Evolutionary conservation across 1,140 invertebrate species (phyloP), one percentile per base, ranked within the genome.

Genomic region (Drosophila obscura): DNA sequence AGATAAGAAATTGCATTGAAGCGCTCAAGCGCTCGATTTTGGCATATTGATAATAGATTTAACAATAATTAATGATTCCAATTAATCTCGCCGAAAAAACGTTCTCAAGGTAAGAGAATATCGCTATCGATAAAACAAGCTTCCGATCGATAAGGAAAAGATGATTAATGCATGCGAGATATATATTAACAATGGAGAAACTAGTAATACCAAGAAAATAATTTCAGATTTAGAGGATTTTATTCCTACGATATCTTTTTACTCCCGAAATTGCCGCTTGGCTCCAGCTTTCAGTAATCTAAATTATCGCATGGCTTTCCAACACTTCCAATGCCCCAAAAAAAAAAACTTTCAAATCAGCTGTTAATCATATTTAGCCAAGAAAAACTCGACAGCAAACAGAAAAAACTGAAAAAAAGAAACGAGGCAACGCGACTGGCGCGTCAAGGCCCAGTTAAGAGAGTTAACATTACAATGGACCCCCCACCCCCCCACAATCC

Each of bases 361-460:
- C 74, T 66, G 82, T 75, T 87, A 77, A 87, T 87, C 74, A 82
- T 64, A 71, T 51, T 41, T 39, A 31, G 26, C 50, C 66, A 58
- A 63, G 51, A 48, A 62, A 58, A 59, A 64, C 48, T 46, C 15
- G 15, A 67, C 81, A 35, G 74, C 41, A 80, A 60, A 74, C 49
- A 62, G 53, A 65, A 19, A 66, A 39, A 13, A 13, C 35, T 13
- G 35, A 39, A 39, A 35, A 58, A 67, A 58, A 66, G 43, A 82
- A 81, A 82, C 63, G 52, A 46, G 31, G 58, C 35, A 64, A 59
- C 66, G 41, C 73, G 35, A 59, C 22, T 56, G 46, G 50, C 55
- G 64, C 82, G 78, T 75, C 82, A 85, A 81, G 81, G 82, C 82
- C 82, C 81, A 85, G 82, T 87, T 85, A 69, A 85, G 28, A 84